Conservation (phyloP, 1,140 invertebrate species). For the Penaeus vannamei region DNA sequence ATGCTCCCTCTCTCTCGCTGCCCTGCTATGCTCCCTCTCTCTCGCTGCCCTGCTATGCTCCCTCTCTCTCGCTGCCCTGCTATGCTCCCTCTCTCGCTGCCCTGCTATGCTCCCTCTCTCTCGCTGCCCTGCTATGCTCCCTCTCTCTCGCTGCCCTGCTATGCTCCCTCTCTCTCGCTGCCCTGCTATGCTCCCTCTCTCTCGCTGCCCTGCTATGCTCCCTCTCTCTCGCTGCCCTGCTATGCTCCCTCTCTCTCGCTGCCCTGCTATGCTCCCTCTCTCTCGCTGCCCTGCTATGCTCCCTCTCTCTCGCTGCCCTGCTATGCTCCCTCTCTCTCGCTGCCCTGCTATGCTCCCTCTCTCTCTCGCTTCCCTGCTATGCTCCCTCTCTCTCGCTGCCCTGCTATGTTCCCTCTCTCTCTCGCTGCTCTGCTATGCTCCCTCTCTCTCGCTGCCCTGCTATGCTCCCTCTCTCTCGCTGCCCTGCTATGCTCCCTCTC, state of each 20-base stretch:
- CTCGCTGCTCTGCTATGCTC: background rate
- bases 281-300: background rate
- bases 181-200: too few relatives aligned
- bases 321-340: background rate
- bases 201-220: too few relatives aligned
- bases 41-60: background rate
- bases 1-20: background rate
- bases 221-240: background rate
- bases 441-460: background rate
- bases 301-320: background rate
- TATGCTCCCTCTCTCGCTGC: background rate
- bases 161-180: too few relatives aligned
- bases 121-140: too few relatives aligned
- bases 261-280: background rate
- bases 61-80: background rate
- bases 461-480: background rate
- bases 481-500: conserved; percentile 5
- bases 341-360: background rate
- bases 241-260: background rate
- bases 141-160: too few relatives aligned
- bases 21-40: background rate
- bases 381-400: background rate
- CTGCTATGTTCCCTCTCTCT: conserved; percentile 1
- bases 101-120: background rate
- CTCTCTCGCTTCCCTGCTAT: background rate